These are phyloP conservation scores for Hyalella azteca DNA, from an alignment of 2,888 invertebrate species.

Conservation along the genomic window DNA sequence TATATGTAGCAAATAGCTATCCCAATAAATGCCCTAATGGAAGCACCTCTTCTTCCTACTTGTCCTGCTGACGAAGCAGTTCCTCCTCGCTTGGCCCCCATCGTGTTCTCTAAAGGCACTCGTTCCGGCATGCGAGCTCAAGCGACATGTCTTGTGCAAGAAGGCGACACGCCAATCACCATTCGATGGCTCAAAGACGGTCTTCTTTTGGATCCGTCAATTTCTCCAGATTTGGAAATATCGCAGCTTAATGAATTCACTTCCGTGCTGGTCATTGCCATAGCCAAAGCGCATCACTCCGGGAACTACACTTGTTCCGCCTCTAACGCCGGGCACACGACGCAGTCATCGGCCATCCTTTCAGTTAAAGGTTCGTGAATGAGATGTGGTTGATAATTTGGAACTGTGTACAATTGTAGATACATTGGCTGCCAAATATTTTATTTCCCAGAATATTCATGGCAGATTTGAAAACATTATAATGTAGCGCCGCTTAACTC, in stretches of 20 bases:
- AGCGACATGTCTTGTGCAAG: conserved; percentile 54
- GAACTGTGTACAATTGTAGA: no score
- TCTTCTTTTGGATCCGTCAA: conserved; percentile 61
- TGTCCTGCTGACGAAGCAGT: no score
- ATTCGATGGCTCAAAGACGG: conserved; percentile 52
- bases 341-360: conserved; percentile 65
- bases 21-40: no score
- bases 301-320: conserved; percentile 68
- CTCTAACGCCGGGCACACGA: conserved; percentile 65
- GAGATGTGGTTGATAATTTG: no score
- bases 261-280: conserved; percentile 65
- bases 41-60: no score
- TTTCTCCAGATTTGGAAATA: conserved; percentile 39
- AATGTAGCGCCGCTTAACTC: no score
- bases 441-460: no score
- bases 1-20: no score
- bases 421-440: no score
- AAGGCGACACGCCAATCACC: conserved; percentile 52
- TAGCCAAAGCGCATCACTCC: conserved; percentile 66
- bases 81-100: conserved; percentile 53
- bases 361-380: conserved; percentile 62
- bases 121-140: conserved; percentile 49
- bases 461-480: no score
- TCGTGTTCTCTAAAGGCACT: conserved; percentile 49
- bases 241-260: conserved; percentile 62